phyloP scores from a whole-genome alignment of 2,888 invertebrate genomes.

The Netelia melanura region DNA sequence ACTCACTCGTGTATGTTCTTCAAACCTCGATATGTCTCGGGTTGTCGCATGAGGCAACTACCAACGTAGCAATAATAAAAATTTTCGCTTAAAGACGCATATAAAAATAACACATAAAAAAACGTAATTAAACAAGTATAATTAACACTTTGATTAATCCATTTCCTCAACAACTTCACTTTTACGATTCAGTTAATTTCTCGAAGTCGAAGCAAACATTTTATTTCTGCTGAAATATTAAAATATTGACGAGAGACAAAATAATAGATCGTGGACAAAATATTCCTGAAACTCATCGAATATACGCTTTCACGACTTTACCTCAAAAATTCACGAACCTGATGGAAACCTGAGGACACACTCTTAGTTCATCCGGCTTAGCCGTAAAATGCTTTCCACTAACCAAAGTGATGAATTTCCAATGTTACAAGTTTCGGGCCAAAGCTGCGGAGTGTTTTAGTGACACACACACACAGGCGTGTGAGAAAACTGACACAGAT shows the following conservation, averaged over 20 bases:
- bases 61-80: background rate
- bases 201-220: background rate
- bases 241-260: too few species aligned
- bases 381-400: background rate
- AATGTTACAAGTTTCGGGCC: constrained; percentile 18
- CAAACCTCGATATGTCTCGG: too few species aligned
- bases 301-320: too few species aligned
- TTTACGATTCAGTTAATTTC: background rate
- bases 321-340: background rate
- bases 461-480: constrained; percentile 11
- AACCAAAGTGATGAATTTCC: constrained; percentile 24
- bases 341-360: background rate
- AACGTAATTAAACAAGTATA: background rate
- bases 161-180: background rate
- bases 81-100: background rate
- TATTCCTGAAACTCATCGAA: too few species aligned
- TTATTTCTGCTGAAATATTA: background rate
- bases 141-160: background rate
- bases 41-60: too few species aligned
- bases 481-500: background rate
- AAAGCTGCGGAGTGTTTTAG: constrained; percentile 39
- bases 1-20: too few species aligned
- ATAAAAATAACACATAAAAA: background rate
- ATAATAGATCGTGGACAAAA: too few species aligned
- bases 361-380: background rate